Conservation (phyloP, 2,113 vertebrate genomes). For the Paratilapia polleni region DNA sequence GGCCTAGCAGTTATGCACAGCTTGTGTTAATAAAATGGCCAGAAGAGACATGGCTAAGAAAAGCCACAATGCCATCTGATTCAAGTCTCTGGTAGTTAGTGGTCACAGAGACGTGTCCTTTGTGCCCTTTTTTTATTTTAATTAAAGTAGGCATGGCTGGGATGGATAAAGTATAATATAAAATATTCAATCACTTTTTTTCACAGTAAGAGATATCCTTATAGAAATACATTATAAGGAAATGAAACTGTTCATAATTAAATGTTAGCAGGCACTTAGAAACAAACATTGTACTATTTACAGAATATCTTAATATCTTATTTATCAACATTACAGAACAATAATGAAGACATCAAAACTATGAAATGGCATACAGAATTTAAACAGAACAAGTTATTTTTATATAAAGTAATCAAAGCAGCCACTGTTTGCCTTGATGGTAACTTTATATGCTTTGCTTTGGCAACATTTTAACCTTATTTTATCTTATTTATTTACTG, state of each 20-base stretch:
- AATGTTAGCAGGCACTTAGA: neutral
- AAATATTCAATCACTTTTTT: neutral
- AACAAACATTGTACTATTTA: neutral
- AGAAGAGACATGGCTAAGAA: constrained; percentile 61
- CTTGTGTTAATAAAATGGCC: constrained; percentile 62
- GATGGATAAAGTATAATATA: neutral
- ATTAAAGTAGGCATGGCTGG: neutral
- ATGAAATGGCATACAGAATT: too few species aligned
- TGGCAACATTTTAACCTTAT: neutral
- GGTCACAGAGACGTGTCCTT: constrained; percentile 20
- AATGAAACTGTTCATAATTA: neutral
- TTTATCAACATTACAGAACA: too few species aligned
- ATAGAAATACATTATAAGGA: neutral
- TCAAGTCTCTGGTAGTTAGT: constrained; percentile 53
- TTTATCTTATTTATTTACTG: neutral
- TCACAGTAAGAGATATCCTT: too few species aligned
- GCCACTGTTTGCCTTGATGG: neutral
- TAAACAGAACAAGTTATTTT: too few species aligned
- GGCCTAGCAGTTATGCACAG: constrained; percentile 46
- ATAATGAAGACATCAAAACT: too few species aligned
- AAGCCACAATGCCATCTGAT: constrained; percentile 62
- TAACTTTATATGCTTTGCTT: neutral
- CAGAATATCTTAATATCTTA: neutral
- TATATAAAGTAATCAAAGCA: neutral
- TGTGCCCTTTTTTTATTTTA: constrained; percentile 19